Conservation (phyloP, 2,113 vertebrate genomes). For the Tenebrosternarchus preto region DNA sequence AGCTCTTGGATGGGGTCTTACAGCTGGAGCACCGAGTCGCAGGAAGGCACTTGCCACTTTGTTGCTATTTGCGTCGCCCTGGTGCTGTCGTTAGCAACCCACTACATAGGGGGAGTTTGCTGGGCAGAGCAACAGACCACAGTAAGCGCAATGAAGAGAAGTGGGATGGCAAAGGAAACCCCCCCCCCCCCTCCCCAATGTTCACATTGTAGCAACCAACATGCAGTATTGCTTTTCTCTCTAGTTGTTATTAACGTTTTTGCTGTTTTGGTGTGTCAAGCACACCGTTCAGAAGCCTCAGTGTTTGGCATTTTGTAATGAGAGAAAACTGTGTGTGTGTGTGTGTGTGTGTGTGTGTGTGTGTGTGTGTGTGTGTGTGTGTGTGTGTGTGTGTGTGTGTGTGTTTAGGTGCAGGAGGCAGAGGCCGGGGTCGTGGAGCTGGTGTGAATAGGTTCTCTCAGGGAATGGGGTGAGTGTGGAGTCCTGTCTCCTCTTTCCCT, state of each 20-base stretch:
- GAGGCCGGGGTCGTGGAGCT: constrained; percentile 87
- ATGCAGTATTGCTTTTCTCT: too few species aligned
- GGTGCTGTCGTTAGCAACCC: constrained; percentile 36
- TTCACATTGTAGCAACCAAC: too few species aligned
- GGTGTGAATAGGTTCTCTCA: constrained; percentile 88
- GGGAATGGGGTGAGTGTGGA: constrained; percentile 89
- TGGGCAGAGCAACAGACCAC: constrained; percentile 48
- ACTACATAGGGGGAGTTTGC: constrained; percentile 52
- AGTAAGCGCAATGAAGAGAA: not conserved
- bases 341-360: not conserved
- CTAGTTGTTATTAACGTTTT: too few species aligned
- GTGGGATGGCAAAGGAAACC: not conserved
- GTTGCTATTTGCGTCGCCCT: constrained; percentile 63
- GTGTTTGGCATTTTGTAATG: not conserved
- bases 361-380: not conserved
- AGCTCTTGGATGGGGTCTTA: not conserved
- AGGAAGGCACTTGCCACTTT: constrained; percentile 38
- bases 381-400: not conserved
- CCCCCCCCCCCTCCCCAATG: too few species aligned
- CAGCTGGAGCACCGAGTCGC: constrained; percentile 8
- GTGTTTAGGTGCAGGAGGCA: constrained; percentile 82
- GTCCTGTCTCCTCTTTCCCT: not conserved
- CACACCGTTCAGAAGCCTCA: not conserved
- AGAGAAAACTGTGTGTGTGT: not conserved
- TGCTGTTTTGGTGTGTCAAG: too few species aligned